A percentile compares a stretch with the other conserved stretches of the same genome.
Evolutionary conservation across 2,888 invertebrate genomes (phyloP).

Genomic region (Parnassius glacialis): DNA sequence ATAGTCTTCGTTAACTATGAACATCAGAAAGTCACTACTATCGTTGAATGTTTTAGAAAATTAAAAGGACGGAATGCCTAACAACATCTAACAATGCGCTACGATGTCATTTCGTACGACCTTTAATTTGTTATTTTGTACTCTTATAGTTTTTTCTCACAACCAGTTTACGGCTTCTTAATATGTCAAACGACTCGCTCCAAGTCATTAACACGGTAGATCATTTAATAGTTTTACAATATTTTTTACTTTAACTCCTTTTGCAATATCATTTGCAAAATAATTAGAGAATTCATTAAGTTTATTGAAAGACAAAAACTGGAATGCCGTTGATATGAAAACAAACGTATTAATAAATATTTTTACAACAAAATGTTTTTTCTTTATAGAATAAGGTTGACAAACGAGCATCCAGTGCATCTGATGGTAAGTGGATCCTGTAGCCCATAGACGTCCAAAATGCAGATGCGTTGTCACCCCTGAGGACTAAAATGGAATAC

Average conservation of each 20-base stretch:
- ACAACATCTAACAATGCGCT: background rate
- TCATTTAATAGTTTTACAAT: slow-evolving; percentile 50
- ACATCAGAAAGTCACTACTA: too few relatives aligned
- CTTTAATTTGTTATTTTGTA: slow-evolving; percentile 63
- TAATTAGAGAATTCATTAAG: slow-evolving; percentile 61
- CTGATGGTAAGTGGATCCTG: too few relatives aligned
- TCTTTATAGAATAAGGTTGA: too few relatives aligned
- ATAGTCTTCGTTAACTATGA: too few relatives aligned
- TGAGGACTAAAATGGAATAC: too few relatives aligned
- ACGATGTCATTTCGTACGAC: slow-evolving; percentile 54
- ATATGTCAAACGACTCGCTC: slow-evolving; percentile 71
- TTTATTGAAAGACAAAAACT: slow-evolving; percentile 4
- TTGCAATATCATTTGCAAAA: slow-evolving; percentile 48
- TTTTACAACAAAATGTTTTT: too few relatives aligned
- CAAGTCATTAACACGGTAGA: slow-evolving; percentile 62
- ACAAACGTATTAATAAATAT: too few relatives aligned
- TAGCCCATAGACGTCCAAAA: too few relatives aligned
- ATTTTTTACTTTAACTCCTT: slow-evolving; percentile 44
- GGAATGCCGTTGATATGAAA: too few relatives aligned
- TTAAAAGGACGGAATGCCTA: background rate
- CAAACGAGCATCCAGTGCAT: too few relatives aligned
- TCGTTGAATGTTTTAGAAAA: slow-evolving; percentile 1
- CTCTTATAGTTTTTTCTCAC: slow-evolving; percentile 49
- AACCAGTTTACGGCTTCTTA: slow-evolving; percentile 70
- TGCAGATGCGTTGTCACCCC: too few relatives aligned